Evolutionary conservation across 2,888 invertebrate genomes (phyloP).

Genomic region (Minunthozetes semirufus): DNA sequence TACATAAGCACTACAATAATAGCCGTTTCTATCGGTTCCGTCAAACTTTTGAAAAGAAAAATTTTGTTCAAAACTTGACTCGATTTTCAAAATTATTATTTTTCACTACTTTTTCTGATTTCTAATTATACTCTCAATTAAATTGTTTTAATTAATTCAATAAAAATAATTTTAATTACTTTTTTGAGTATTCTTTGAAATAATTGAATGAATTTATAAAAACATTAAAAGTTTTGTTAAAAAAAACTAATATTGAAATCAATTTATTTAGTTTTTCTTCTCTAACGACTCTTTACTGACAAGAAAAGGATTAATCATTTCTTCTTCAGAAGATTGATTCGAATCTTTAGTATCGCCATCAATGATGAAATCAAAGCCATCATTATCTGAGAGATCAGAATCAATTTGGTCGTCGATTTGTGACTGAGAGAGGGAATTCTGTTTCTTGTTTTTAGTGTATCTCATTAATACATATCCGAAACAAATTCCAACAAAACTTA

Average conservation of each 20-base stretch:
- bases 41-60: background rate
- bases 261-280: background rate
- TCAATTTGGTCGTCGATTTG: no score
- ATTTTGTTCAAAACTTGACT: background rate
- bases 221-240: no score
- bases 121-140: no score
- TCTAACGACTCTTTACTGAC: background rate
- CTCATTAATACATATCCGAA: background rate
- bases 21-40: background rate
- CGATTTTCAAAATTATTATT: background rate
- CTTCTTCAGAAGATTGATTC: background rate
- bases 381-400: no score
- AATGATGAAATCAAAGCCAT: background rate
- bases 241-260: background rate
- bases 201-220: no score
- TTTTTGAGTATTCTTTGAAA: no score
- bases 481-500: background rate
- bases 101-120: background rate
- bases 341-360: background rate
- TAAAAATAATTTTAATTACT: no score
- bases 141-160: no score
- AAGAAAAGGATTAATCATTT: background rate
- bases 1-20: background rate
- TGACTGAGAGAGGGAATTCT: no score
- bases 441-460: background rate